Base-by-base conservation (phyloP, 2,113 vertebrate species). In the Hippocampus barbouri region DNA sequence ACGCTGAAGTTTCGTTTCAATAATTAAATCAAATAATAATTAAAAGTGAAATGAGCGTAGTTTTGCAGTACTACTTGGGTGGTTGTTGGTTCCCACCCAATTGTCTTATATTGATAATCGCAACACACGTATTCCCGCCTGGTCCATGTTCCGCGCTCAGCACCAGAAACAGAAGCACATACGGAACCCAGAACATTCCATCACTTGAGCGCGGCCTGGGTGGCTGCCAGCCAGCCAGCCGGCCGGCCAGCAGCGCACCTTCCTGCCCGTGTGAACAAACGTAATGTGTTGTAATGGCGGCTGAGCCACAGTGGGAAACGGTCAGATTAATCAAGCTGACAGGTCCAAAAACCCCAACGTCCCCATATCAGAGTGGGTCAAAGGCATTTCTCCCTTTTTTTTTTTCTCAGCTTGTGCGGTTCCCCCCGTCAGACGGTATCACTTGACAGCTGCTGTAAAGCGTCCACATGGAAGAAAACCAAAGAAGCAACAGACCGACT, bases 181-280 rank as follows among this genome's bases (percentile, higher is more conserved):
- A 79, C 67, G 18, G 64, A 73, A 65, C 21, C 41, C 34, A 51
- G 68, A 74, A 71, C 84, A 86, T 89, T 88, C 77, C 76, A 71
- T 72, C 80, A 75, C 77, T 77, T 40, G 70, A 15, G 67, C 20
- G 66, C 30, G 69, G 64, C 41, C 57, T 74, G 66, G 70, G 68
- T 18, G 70, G 18, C 67, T 75, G 81, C 78, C 83, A 38, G 34
- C 34, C 34, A 34, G 30, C 30, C 30, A 4, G 30, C 30, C 30
- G 5, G 30, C 30, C 30, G 5, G 30, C 30, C 30, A 83, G 23
- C 61, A 6, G 51, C 53, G 64, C 75, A 83, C 81, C 83, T 86
- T 86, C 77, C 75, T 85, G 77, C 53, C 73, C 66, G 41, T 34
- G 68, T 54, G 76, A 76, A 75, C 71, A 70, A 73, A 81, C 69